Evolutionary conservation across 2,797 vertebrate genomes (phyloP), one percentile per base, ranked within the genome.

Genomic region (Cirrhinus mrigala): DNA sequence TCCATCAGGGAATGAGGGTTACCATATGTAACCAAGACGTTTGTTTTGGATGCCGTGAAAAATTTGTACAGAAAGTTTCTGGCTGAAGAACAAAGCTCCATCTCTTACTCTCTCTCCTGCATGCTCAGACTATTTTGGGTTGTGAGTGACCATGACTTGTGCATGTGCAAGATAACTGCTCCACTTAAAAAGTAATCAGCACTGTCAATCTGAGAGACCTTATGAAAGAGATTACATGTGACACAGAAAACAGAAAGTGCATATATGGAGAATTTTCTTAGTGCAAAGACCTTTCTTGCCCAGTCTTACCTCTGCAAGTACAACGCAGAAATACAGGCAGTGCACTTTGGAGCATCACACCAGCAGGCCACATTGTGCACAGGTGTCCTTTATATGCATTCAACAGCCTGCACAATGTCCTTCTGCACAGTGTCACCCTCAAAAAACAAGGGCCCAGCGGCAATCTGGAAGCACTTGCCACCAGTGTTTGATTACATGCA

Each of bases 101-200:
- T 89, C 24, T 88, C 88, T 64, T 88, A 85, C 83, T 87, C 78
- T 44, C 79, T 89, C 11, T 87, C 87, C 79, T 88, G 85, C 54
- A 66, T 8, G 24, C 82, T 87, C 9, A 15, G 40, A 70, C 66
- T 82, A 22, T 87, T 86, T 78, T 87, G 76, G 82, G 56, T 87
- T 77, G 79, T 90, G 68, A 48, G 79, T 84, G 82, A 85, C 11
- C 37, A 33, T 11, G 69, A 88, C 16, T n/a, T n/a, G 86, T 82
- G 82, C 73, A 85, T 82, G 82, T 87, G 78, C 50, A 87, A 86
- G 37, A 58, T 84, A 88, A 33, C 85, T 87, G 10, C 75, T 85
- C 89, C 27, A 77, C 54, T 75, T 87, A n/a, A 16, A 85, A 86
- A 58, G 33, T 84, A 0, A 82, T 89, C 74, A 86, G n/a, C 50